Base-by-base conservation (phyloP, 2,888 invertebrate genomes). In the Lasioglossum malachurum region DNA sequence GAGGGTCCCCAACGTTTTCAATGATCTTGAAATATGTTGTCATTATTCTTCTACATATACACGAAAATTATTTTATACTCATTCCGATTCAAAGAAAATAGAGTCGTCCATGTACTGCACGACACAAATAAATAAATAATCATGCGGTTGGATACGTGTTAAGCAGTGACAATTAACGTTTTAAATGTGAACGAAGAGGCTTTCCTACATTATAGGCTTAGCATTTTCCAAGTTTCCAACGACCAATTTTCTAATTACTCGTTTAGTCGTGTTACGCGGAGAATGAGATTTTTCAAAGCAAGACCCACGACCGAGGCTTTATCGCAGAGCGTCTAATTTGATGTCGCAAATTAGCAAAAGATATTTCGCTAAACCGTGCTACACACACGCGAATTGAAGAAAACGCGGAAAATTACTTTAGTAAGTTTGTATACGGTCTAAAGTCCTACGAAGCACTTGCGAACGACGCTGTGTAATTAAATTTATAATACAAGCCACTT, bases 391-490 rank as follows among this genome's bases (percentile, higher is more conserved):
- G 31, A 31, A 31, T 16, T 64, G 64, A 64, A 64, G 64, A 64
- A 64, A 64, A 64, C 31, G n/a, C 64, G 64, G 31, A 5, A 16
- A 31, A 64, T 64, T 64, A 64, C 31, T 64, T 31, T 0, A 64
- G 16, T 4, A 64, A 64, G 64, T 64, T 64, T 64, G 27, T 64
- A 16, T 16, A 64, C 31, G 27, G 14, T 64, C 60, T 31, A 64
- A 64, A 16, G 31, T 64, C 64, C 64, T 31, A 31, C 64, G 4
- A 64, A n/a, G 64, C 64, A 31, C 64, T 64, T 64, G 64, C 31
- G 64, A 83, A 64, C 31, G 64, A 64, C 64, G 64, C 64, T 31
- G 64, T 64, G 64, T 64, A 64, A 64, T 64, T 64, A 64, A 64
- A 64, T 64, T 64, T 64, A 64, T 64, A 64, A 64, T 27, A 64